Conservation (phyloP, 2,113 vertebrate genomes). For the Plectropomus leopardus region DNA sequence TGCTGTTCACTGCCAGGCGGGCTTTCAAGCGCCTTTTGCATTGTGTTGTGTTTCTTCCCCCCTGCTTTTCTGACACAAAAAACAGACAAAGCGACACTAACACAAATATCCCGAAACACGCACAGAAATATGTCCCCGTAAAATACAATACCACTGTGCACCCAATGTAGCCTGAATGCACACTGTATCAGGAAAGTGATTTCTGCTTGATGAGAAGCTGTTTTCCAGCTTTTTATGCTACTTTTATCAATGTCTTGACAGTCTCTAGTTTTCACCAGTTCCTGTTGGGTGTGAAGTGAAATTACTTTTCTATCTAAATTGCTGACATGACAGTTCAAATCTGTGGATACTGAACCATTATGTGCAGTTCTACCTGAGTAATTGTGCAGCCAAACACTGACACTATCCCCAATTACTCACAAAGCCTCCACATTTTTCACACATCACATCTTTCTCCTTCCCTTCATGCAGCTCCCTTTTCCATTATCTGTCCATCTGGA, state of each 20-base stretch:
- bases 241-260: not conserved
- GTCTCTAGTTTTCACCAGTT: not conserved
- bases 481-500: constrained; percentile 42
- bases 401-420: constrained; percentile 3
- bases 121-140: not conserved
- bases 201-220: not conserved
- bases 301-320: constrained; percentile 2
- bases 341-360: constrained; percentile 3
- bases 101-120: not conserved
- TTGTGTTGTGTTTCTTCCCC: no score
- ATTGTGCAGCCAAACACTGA: constrained; percentile 14
- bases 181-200: not conserved
- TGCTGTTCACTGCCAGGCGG: no score
- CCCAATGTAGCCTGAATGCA: not conserved
- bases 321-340: constrained; percentile 2
- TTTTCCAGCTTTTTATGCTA: constrained; percentile 1
- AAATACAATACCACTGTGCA: not conserved
- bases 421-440: not conserved
- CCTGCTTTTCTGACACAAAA: no score
- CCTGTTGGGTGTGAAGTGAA: not conserved
- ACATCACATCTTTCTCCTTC: not conserved
- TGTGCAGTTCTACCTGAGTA: constrained; percentile 35
- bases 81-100: no score
- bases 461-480: constrained; percentile 25
- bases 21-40: no score